phyloP scores from a whole-genome alignment of 2,888 invertebrate genomes.

The Mesodorylaimus sp. region DNA sequence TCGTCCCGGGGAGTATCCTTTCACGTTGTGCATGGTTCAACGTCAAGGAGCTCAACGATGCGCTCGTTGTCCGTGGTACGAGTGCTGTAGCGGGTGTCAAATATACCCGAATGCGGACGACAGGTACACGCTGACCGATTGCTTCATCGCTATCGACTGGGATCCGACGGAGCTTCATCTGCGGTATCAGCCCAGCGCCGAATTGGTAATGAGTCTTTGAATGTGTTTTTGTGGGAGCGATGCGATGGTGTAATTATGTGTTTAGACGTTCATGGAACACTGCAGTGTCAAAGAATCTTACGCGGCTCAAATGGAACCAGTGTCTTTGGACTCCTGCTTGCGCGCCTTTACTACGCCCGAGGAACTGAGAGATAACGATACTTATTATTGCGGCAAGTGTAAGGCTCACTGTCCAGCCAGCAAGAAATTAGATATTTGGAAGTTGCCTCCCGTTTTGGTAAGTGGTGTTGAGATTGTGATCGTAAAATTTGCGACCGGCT shows the following conservation, averaged over 20 bases:
- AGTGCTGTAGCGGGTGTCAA: slow-evolving; percentile 66
- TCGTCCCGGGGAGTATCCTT: slow-evolving; percentile 78
- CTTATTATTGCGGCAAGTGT: slow-evolving; percentile 67
- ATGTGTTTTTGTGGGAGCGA: neutral
- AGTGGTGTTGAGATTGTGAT: slow-evolving; percentile 18
- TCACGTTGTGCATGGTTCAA: slow-evolving; percentile 60
- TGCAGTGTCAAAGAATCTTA: slow-evolving; percentile 49
- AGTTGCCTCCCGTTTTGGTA: slow-evolving; percentile 67
- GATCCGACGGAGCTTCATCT: slow-evolving; percentile 79
- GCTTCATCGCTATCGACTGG: slow-evolving; percentile 72
- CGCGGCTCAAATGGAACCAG: slow-evolving; percentile 57
- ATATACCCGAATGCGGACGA: slow-evolving; percentile 46
- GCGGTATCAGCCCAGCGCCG: slow-evolving; percentile 58
- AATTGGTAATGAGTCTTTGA: slow-evolving; percentile 40
- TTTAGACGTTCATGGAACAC: slow-evolving; percentile 54
- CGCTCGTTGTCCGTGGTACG: slow-evolving; percentile 46
- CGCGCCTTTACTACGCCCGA: slow-evolving; percentile 72
- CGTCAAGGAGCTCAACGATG: slow-evolving; percentile 42
- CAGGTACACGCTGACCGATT: slow-evolving; percentile 18
- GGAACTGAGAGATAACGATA: slow-evolving; percentile 53
- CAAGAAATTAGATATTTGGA: slow-evolving; percentile 78
- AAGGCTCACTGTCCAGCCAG: slow-evolving; percentile 62
- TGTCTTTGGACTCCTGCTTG: slow-evolving; percentile 62
- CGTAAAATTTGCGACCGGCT: neutral
- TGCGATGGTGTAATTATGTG: neutral